Evolutionary conservation across 2,888 invertebrate genomes (phyloP), one percentile per base, ranked within the genome.

Genomic region (Heliconius aoede): DNA sequence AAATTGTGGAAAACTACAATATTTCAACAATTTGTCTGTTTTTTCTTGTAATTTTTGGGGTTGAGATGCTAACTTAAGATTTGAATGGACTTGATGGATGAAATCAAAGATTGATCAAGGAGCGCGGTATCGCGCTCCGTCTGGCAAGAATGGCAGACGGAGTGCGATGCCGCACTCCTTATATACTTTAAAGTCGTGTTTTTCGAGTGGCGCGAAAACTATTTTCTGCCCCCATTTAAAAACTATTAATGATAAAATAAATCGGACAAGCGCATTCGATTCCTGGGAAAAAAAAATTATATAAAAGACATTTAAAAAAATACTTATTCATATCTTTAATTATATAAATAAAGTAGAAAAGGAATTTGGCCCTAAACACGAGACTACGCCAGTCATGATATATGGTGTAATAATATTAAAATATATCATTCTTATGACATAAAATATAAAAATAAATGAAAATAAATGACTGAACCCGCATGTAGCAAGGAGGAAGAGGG

Each of bases 401-500:
- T 24, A 61, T 40, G 72, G 61, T 72, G 61, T 72, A 72, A 72
- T 72, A 28, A 60, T 40, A 36, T 72, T 60, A 61, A 60, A 72
- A 58, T 60, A 36, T 61, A 21, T 40, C 18, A 36, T 40, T 60
- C 55, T 55, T 60, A 36, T 28, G 60, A 36, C 72, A 72, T 72
- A 60, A 40, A 72, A 40, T 36, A 72, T 60, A 72, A 72, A 61
- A 32, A 55, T 7, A 1, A 1, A 51, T 7, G 21, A 21, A 18
- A 7, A 21, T 21, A 51, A 21, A 11, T 1, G 3, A 55, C 15
- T 1, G 15, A 18, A n/a, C n/a, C n/a, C n/a, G n/a, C n/a, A n/a
- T n/a, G n/a, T n/a, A n/a, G n/a, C n/a, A n/a, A n/a, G n/a, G n/a
- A n/a, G n/a, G n/a, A n/a, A n/a, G 46, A 18, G 18, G 46, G 15